phyloP scores from a whole-genome alignment of 2,888 invertebrate species.

The Rhingia rostrata region DNA sequence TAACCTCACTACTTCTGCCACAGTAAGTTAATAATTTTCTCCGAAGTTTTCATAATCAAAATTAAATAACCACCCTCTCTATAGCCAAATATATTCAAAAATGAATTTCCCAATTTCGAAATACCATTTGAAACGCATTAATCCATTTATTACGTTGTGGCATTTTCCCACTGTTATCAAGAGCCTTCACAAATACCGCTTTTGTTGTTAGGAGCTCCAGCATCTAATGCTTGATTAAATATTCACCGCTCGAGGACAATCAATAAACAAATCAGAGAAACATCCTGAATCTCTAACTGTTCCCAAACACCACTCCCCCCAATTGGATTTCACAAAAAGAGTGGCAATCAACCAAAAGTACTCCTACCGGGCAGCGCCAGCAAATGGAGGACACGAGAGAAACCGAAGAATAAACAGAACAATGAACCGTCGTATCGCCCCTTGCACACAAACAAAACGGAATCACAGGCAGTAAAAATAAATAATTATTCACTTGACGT shows the following conservation, averaged over 20 bases:
- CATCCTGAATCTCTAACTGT: background rate
- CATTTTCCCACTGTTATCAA: background rate
- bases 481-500: constrained; percentile 68
- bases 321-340: background rate
- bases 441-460: background rate
- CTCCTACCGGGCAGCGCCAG: constrained; percentile 8
- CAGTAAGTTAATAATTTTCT: no score
- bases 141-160: constrained; percentile 18
- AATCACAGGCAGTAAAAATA: constrained; percentile 34
- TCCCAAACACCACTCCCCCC: background rate
- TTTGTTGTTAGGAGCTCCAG: constrained; percentile 6
- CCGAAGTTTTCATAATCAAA: no score
- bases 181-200: constrained; percentile 17
- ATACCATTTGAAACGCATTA: constrained; percentile 13
- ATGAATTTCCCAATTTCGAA: background rate
- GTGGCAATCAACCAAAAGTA: constrained; percentile 10
- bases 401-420: background rate
- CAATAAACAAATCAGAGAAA: constrained; percentile 20
- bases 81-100: background rate
- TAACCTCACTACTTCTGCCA: no score
- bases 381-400: background rate
- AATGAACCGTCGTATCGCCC: background rate
- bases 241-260: constrained; percentile 1
- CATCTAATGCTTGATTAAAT: constrained; percentile 14
- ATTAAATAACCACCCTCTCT: background rate